Base-by-base conservation (phyloP, 2,797 vertebrate genomes). In the Aphelocoma californica region DNA sequence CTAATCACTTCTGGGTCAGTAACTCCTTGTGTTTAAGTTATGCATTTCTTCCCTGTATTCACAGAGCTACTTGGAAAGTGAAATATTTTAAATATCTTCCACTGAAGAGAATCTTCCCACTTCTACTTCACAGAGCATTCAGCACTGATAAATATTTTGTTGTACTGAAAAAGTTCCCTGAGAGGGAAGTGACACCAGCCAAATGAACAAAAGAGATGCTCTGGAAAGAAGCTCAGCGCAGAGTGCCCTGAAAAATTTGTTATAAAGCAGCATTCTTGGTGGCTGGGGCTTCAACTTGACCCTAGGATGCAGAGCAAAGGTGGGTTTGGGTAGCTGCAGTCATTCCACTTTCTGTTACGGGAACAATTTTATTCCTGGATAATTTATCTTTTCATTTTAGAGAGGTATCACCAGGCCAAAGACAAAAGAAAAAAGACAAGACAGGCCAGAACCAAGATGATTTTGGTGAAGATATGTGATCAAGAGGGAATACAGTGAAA, bases 1-100 rank as follows among this genome's bases (percentile, higher is more conserved):
- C 95, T 97, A 93, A 97, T 97, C 90, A 94, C 86, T 95, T 97
- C 94, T 95, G 95, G 91, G 96, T 97, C 86, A 88, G 71, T 97
- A 95, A 95, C 67, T 97, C 94, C 84, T 94, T 97, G 85, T 92
- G 91, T 92, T 95, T 92, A 81, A 92, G 86, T 96, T 94, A 90
- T 83, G 80, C 94, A 86, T 90, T 96, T 94, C 78, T 94, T 86
- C 53, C 19, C 45, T 50, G 58, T 93, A 88, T 80, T 93, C 67
- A 93, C 64, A 86, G 86, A 92, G 79, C 86, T 94, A 81, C 90
- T 95, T 87, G 56, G 86, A 70, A 83, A 92, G 85, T 66, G 86
- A 93, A 92, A 86, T 93, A 94, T 93, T 97, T 96, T 91, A 95
- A 92, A 66, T 75, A 88, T 84, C 77, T 96, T 97, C 67, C 75